Evolutionary conservation across 2,113 vertebrate genomes (phyloP).

Genomic region (Oncorhynchus nerka): DNA sequence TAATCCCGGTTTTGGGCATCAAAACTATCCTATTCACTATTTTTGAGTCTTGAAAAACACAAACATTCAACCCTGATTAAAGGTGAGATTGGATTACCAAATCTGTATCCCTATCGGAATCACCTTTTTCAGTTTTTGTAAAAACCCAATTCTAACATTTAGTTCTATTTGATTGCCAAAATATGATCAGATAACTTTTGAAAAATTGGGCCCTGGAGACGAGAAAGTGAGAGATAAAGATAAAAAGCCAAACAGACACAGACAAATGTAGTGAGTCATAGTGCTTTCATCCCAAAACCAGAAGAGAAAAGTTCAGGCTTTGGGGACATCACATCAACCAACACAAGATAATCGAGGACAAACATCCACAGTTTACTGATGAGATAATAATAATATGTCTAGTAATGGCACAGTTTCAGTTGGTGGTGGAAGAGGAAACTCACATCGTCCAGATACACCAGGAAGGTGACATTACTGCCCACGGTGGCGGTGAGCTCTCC

Average conservation of each 20-base stretch:
- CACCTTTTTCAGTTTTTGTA: too few species aligned
- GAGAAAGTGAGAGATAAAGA: conserved; percentile 18
- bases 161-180: too few species aligned
- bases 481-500: conserved; percentile 81
- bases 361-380: background rate
- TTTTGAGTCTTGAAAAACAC: too few species aligned
- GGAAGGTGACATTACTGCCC: conserved; percentile 88
- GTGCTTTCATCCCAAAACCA: conserved; percentile 12
- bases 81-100: too few species aligned
- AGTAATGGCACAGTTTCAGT: background rate
- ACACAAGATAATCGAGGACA: background rate
- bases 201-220: too few species aligned
- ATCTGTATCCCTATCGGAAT: too few species aligned
- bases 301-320: conserved; percentile 19
- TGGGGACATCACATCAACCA: conserved; percentile 3
- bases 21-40: too few species aligned
- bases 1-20: too few species aligned
- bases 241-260: background rate
- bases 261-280: background rate
- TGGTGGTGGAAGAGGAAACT: conserved; percentile 26
- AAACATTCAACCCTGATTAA: too few species aligned
- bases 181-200: too few species aligned
- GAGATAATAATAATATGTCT: background rate
- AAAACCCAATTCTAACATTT: too few species aligned
- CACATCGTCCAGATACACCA: conserved; percentile 88